Evolutionary conservation across 1,140 invertebrate species (phyloP), one percentile per base, ranked within the genome.

Genomic region (Dreissena rostriformis): DNA sequence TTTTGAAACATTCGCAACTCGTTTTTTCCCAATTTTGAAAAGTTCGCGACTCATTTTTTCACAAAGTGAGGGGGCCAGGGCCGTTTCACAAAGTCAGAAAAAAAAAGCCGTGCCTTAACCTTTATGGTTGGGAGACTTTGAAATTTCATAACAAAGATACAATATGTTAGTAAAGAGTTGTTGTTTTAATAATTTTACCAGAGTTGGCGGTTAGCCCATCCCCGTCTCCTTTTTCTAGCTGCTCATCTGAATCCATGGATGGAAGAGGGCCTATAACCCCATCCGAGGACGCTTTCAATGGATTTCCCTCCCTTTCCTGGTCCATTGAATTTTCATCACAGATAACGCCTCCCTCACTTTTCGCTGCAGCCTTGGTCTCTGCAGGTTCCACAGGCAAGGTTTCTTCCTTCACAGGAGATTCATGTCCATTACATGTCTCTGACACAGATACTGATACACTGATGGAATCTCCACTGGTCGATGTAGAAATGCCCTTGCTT

Each of bases 361-460:
- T 14, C 17, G 49, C 76, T 17, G 53, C 49, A 49, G 49, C 84
- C 19, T 82, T 61, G 17, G 53, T 51, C 49, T 55, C 52, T 19
- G 39, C 67, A 71, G 71, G 19, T 12, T 24, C n/a, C 12, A 70
- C 78, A 17, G 52, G 55, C 24, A 73, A 49, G 15, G 52, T 49
- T 26, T 85, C 84, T 51, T 86, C 86, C 82, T 82, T 82, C 0
- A 73, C 61, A 15, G 84, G 89, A 86, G 89, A 87, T 80, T 90
- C 87, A 77, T 86, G 88, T 78, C 89, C 89, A 26, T 90, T 90
- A 87, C 89, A 90, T 81, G 28, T n/a, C 22, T 19, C 22, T 24
- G 57, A 61, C 57, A 70, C 77, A 22, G 77, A 79, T 65, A 78
- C 75, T 63, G 79, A 82, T 51, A 82, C 80, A 82, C 80, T 82